A percentile compares a stretch with the other conserved stretches of the same genome.
Conservation (phyloP, 2,888 invertebrate genomes). For the Euproctis similis region DNA sequence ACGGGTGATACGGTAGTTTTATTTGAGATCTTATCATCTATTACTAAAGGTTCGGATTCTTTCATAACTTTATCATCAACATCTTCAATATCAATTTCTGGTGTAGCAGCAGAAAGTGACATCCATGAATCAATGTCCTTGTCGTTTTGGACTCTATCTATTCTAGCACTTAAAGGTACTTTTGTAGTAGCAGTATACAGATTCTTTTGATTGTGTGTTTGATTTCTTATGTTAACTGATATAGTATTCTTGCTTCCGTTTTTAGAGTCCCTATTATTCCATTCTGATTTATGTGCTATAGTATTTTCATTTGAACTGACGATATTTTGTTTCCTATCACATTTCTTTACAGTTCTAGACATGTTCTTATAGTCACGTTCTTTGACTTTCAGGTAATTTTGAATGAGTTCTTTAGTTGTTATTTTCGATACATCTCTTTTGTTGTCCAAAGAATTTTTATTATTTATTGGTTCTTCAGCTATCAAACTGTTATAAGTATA, state of each 20-base stretch:
- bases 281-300: slow-evolving; percentile 38
- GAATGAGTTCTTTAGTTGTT: slow-evolving; percentile 62
- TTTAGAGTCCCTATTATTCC: slow-evolving; percentile 48
- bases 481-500: slow-evolving; percentile 26
- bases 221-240: slow-evolving; percentile 35
- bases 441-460: slow-evolving; percentile 37
- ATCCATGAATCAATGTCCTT: slow-evolving; percentile 72
- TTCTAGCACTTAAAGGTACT: slow-evolving; percentile 55
- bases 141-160: slow-evolving; percentile 58
- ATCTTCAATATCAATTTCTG: slow-evolving; percentile 26
- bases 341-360: slow-evolving; percentile 39
- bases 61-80: slow-evolving; percentile 11
- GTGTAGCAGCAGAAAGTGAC: slow-evolving; percentile 59
- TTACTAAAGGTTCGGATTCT: slow-evolving; percentile 4
- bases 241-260: slow-evolving; percentile 26
- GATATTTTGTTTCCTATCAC: slow-evolving; percentile 44
- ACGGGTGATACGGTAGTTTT: slow-evolving; percentile 4
- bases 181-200: slow-evolving; percentile 30
- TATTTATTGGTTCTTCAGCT: slow-evolving; percentile 27
- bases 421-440: slow-evolving; percentile 55
- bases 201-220: slow-evolving; percentile 49
- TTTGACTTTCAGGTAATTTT: slow-evolving; percentile 66
- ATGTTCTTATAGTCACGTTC: slow-evolving; percentile 47
- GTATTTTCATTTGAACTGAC: slow-evolving; percentile 33
- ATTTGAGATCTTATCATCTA: neutral